These are phyloP conservation scores for Todiramphus chloris DNA, from an alignment of 2,113 vertebrate species.

Conservation along the genomic window DNA sequence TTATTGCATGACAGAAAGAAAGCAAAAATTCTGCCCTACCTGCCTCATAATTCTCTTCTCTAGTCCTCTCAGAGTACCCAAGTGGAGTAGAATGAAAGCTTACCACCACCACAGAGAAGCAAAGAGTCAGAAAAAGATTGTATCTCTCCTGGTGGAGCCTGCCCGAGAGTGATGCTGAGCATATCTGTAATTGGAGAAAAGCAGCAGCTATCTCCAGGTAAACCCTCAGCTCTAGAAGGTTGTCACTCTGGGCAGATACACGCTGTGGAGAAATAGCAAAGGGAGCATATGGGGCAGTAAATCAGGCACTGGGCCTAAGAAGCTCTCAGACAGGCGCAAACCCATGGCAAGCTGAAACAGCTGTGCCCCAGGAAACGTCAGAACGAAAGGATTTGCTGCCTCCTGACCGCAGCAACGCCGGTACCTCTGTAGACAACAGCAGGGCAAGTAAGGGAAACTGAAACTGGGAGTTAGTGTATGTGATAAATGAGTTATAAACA, in stretches of 20 bases:
- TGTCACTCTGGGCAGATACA: background rate
- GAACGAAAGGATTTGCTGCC: slow-evolving; percentile 35
- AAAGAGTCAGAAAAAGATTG: background rate
- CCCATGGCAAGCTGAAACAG: slow-evolving; percentile 17
- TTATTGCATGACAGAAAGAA: background rate
- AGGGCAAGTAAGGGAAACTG: background rate
- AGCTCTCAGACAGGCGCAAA: slow-evolving; percentile 29
- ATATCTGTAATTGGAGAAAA: background rate
- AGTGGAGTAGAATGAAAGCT: background rate
- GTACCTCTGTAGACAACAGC: background rate
- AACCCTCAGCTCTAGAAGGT: background rate
- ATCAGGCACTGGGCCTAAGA: slow-evolving; percentile 4
- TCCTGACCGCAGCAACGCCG: background rate
- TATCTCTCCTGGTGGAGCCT: too few species aligned
- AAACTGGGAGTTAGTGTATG: background rate
- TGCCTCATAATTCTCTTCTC: background rate
- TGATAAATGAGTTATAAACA: background rate
- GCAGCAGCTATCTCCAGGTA: slow-evolving; percentile 2
- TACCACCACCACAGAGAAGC: background rate
- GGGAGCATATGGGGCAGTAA: slow-evolving; percentile 34
- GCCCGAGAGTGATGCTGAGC: background rate
- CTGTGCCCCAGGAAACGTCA: slow-evolving; percentile 39
- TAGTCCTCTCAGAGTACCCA: background rate
- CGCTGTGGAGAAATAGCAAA: background rate
- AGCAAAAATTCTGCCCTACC: background rate